Conservation (phyloP, 2,888 invertebrate species). For the Aromia moschata region DNA sequence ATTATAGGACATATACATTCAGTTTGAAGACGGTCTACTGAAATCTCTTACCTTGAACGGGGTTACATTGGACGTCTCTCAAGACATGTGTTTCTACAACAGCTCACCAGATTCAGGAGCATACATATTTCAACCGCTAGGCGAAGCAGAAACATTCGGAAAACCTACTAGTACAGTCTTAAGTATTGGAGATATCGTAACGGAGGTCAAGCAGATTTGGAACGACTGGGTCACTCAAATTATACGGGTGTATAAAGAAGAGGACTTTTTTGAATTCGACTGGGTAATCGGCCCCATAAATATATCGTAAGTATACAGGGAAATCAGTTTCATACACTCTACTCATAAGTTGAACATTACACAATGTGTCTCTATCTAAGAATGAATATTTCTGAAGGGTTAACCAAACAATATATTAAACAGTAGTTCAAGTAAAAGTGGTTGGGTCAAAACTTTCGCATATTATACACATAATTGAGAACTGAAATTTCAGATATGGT, state of each 20-base stretch:
- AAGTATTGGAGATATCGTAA: constrained; percentile 59
- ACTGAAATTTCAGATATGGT: no score
- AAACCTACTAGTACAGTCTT: constrained; percentile 69
- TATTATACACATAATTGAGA: no score
- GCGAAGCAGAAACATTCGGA: neutral
- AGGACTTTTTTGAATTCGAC: constrained; percentile 63
- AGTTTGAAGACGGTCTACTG: constrained; percentile 6
- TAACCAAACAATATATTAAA: no score
- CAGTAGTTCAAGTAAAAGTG: no score
- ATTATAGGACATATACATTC: constrained; percentile 20
- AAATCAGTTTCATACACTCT: no score
- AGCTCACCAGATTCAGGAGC: neutral
- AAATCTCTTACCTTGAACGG: constrained; percentile 23
- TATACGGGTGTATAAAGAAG: constrained; percentile 70
- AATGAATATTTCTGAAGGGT: no score
- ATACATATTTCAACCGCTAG: constrained; percentile 19
- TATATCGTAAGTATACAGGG: constrained; percentile 1
- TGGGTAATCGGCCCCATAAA: constrained; percentile 64
- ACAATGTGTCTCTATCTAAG: no score
- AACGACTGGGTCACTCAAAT: constrained; percentile 75
- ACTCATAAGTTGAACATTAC: no score
- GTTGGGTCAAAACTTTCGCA: no score
- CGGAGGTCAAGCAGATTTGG: constrained; percentile 72
- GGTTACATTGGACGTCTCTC: constrained; percentile 14
- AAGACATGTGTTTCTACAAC: constrained; percentile 15